These are phyloP conservation scores for Orientallactaga bullata DNA, from an alignment of 2,113 vertebrate genomes.

Conservation along the genomic window DNA sequence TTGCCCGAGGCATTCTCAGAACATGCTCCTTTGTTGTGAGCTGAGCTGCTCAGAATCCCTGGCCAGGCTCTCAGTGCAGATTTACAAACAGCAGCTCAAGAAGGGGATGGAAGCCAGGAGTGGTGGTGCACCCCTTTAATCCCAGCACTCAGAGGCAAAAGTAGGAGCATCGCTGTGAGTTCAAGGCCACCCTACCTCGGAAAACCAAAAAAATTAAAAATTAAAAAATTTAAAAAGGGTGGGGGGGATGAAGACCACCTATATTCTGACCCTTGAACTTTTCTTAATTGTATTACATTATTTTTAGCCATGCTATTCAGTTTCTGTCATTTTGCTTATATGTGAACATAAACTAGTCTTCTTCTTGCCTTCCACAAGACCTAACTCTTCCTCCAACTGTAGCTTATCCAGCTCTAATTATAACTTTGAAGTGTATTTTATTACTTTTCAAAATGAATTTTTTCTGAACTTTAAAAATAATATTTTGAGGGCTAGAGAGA, in stretches of 20 bases:
- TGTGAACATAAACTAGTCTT: not conserved
- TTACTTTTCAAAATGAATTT: not conserved
- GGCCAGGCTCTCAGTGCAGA: not conserved
- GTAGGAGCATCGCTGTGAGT: no score
- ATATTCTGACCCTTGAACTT: not conserved
- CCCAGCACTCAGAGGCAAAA: no score
- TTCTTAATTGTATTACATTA: not conserved
- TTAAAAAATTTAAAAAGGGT: no score
- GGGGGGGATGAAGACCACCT: not conserved
- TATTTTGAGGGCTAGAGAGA: not conserved
- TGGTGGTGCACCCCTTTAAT: no score
- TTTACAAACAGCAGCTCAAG: not conserved
- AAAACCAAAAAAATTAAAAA: no score
- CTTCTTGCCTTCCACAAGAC: not conserved
- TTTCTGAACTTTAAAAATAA: not conserved
- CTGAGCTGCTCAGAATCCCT: not conserved
- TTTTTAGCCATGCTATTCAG: not conserved
- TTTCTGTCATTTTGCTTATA: not conserved
- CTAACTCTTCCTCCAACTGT: not conserved
- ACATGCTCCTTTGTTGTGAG: not conserved
- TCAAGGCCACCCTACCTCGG: no score
- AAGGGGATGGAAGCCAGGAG: no score
- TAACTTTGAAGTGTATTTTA: not conserved
- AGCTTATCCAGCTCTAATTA: not conserved
- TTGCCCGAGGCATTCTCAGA: rapidly evolving